phyloP scores from a whole-genome alignment of 1,140 invertebrate species.

The Cyclargus thomasi region DNA sequence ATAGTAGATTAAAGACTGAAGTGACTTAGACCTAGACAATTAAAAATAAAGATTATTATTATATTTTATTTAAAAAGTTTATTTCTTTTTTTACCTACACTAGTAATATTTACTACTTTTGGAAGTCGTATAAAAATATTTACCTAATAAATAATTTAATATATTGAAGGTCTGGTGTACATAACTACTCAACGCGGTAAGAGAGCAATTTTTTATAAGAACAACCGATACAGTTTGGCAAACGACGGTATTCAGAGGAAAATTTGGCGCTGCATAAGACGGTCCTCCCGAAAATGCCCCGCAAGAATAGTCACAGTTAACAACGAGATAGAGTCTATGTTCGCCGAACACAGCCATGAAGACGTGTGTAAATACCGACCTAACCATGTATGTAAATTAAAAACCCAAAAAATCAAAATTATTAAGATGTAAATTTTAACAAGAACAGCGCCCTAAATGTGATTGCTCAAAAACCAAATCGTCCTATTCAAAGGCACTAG shows the following conservation, averaged over 20 bases:
- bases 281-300: not conserved
- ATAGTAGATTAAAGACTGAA: too few species aligned
- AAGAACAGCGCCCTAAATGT: too few species aligned
- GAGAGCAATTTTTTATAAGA: not conserved
- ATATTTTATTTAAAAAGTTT: too few species aligned
- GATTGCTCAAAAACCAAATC: too few species aligned
- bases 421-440: too few species aligned
- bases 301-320: not conserved
- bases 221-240: not conserved
- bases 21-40: too few species aligned
- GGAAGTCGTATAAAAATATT: too few species aligned
- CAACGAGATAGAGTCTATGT: not conserved
- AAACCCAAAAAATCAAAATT: too few species aligned
- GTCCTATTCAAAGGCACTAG: too few species aligned
- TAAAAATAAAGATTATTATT: too few species aligned
- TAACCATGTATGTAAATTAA: not conserved
- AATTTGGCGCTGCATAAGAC: not conserved
- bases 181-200: not conserved
- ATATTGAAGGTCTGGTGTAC: not conserved
- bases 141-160: not conserved
- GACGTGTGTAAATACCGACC: not conserved
- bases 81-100: too few species aligned
- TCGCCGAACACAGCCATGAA: slow-evolving; percentile 16
- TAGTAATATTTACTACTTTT: too few species aligned
- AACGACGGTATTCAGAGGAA: not conserved